Base-by-base conservation (phyloP, 2,888 invertebrate genomes). In the Argynnis bischoffii region DNA sequence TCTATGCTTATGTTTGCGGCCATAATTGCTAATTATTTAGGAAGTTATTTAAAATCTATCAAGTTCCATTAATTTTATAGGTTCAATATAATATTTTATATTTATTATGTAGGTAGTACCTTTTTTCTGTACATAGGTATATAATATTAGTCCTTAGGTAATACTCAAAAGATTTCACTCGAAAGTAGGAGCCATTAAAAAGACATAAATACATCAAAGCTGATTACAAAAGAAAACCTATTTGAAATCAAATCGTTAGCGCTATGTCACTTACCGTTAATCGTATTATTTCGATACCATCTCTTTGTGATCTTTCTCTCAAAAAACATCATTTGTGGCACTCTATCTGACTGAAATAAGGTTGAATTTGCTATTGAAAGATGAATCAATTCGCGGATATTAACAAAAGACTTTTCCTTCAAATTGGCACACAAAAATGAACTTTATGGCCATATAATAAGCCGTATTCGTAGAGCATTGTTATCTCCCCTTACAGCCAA, bases 241-340 rank as follows among this genome's bases (percentile, higher is more conserved):
- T 84, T 81, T 79, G 78, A 83, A 86, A 86, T 86, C 82, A 79
- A 84, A 85, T 89, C 90, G 89, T 90, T 90, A 89, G 88, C 88
- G 81, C 81, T 82, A 81, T 84, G 89, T 89, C 90, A 89, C 88
- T 90, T 89, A 87, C 81, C 86, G 86, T 89, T 90, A 90, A 91
- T 90, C 90, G 89, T 84, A 88, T 90, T 88, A 89, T 83, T 84
- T 81, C 82, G 80, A 79, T 89, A 89, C 89, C 89, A 89, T 90
- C 89, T 88, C 86, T 88, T 89, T 90, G 89, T 88, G 82, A 83
- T 83, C 81, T 80, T 72, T 77, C 71, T 71, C 75, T 80, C 79
- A 80, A 71, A 68, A 67, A 68, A 60, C 66, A 21, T 57, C 57
- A 47, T 18, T 56, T 54, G 35, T 13, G 41, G 31, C 71, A 80